Conservation (phyloP, 2,113 vertebrate genomes). For the Neoarius graeffei region DNA sequence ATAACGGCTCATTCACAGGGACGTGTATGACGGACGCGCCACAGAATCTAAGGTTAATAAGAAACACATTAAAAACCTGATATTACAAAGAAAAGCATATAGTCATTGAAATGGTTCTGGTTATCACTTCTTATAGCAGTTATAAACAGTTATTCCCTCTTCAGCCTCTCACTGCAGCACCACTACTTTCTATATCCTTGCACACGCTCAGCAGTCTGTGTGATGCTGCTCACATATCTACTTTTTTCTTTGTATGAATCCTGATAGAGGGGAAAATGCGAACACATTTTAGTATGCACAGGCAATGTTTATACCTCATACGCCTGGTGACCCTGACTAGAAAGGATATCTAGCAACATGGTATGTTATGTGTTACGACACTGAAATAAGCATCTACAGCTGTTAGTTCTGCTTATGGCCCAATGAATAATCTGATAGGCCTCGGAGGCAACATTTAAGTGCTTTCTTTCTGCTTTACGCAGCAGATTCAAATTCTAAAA, state of each 20-base stretch:
- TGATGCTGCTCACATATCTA: neutral
- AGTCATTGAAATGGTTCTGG: too few relatives aligned
- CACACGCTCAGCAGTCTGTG: neutral
- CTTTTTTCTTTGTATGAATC: neutral
- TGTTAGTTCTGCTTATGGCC: neutral
- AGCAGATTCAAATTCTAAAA: neutral
- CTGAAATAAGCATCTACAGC: neutral
- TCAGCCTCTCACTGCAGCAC: neutral
- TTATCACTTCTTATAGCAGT: too few relatives aligned
- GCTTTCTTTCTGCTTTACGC: neutral
- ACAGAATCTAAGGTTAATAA: neutral
- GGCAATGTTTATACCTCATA: neutral
- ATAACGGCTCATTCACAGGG: too few relatives aligned
- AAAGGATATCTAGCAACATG: neutral
- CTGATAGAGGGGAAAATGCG: neutral
- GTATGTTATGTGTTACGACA: neutral
- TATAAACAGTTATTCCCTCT: too few relatives aligned
- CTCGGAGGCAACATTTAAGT: too few relatives aligned
- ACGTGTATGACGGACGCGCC: too few relatives aligned
- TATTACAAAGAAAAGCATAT: too few relatives aligned
- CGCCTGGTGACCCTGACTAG: neutral
- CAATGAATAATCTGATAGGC: neutral
- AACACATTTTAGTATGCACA: neutral
- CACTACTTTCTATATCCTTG: neutral
- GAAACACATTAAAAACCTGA: neutral